Evolutionary conservation across 2,888 invertebrate genomes (phyloP).

Genomic region (Tenthredo amoena): DNA sequence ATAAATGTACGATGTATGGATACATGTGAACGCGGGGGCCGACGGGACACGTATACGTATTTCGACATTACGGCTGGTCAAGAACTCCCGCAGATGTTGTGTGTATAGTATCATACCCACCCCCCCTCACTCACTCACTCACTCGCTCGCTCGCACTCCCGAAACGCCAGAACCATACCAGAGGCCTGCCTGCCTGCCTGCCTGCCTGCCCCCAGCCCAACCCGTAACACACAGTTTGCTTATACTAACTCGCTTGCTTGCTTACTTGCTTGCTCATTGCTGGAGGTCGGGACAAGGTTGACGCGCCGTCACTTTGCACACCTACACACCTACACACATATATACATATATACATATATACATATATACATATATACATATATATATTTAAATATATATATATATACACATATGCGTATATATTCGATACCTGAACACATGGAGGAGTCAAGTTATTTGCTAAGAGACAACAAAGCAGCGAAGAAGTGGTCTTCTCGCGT

Average conservation of each 20-base stretch:
- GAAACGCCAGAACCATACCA: not conserved
- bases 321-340: not conserved
- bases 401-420: not conserved
- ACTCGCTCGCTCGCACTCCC: not conserved
- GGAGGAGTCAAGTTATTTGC: not conserved
- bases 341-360: not conserved
- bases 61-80: constrained; percentile 48
- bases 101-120: not conserved
- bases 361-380: not conserved
- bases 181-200: not conserved
- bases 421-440: not conserved
- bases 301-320: constrained; percentile 39
- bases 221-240: not conserved
- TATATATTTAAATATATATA: not conserved
- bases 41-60: not conserved
- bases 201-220: not conserved
- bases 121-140: not conserved
- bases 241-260: not conserved
- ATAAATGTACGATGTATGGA: not conserved
- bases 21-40: not conserved
- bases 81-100: constrained; percentile 28
- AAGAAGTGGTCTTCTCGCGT: not conserved
- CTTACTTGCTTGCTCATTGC: not conserved
- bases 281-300: constrained; percentile 47
- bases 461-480: not conserved